phyloP scores from a whole-genome alignment of 2,797 vertebrate genomes.

The Pachyuromys duprasi region DNA sequence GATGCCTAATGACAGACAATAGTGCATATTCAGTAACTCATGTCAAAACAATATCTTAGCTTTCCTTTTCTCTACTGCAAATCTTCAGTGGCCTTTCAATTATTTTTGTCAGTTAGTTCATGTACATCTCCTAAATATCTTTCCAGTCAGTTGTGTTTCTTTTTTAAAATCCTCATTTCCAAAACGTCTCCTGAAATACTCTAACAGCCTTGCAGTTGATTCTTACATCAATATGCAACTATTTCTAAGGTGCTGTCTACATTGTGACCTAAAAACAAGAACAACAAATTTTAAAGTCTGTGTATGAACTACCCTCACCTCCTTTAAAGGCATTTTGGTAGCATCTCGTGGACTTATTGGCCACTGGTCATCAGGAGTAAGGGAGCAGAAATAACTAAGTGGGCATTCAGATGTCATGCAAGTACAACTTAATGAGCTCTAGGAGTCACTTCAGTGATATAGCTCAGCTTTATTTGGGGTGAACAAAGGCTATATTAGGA shows the following conservation, averaged over 20 bases:
- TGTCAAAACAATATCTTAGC: neutral
- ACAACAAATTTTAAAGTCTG: neutral
- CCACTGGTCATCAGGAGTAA: no score
- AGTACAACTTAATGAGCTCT: no score
- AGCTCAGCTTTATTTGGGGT: no score
- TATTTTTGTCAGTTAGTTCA: neutral
- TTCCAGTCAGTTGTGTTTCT: neutral
- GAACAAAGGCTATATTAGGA: no score
- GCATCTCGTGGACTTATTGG: neutral
- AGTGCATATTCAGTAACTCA: neutral
- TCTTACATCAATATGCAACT: neutral
- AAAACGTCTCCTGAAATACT: neutral
- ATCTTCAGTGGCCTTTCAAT: neutral
- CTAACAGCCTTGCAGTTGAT: neutral
- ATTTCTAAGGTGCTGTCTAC: neutral
- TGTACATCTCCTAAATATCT: slow-evolving; percentile 1
- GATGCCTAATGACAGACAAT: neutral
- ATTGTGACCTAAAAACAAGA: neutral
- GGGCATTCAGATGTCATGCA: no score
- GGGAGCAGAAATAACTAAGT: no score
- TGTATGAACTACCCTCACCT: neutral
- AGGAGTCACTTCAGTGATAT: no score
- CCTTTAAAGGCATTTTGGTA: neutral
- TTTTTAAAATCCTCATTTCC: neutral
- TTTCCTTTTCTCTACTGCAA: neutral